These are phyloP conservation scores for Semaprochilodus insignis DNA, from an alignment of 2,797 vertebrate species.

Conservation along the genomic window DNA sequence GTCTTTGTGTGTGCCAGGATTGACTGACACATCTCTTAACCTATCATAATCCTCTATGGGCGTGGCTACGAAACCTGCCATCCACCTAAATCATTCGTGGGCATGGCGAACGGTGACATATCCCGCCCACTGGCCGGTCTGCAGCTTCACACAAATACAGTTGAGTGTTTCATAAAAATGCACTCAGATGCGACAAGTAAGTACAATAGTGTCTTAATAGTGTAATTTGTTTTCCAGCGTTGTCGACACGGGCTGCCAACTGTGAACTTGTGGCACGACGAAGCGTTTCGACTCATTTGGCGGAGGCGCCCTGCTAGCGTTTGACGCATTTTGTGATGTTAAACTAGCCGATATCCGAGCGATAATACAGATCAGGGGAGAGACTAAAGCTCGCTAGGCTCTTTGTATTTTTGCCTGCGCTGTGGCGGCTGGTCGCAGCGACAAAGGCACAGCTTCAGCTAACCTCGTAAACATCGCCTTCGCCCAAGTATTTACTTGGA, in stretches of 20 bases:
- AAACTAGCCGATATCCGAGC: slow-evolving; percentile 62
- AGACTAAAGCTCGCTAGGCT: slow-evolving; percentile 63
- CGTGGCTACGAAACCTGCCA: not conserved
- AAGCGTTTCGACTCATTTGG: slow-evolving; percentile 34
- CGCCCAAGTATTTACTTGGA: slow-evolving; percentile 14
- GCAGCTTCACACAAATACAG: slow-evolving; percentile 85
- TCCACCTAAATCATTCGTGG: slow-evolving; percentile 66
- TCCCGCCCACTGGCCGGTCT: slow-evolving; percentile 86
- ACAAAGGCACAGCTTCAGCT: slow-evolving; percentile 55
- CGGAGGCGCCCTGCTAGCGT: slow-evolving; percentile 38
- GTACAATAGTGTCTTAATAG: slow-evolving; percentile 76
- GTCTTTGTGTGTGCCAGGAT: slow-evolving; percentile 10
- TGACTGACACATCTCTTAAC: slow-evolving; percentile 54
- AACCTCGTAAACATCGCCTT: slow-evolving; percentile 13
- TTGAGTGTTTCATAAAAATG: slow-evolving; percentile 97
- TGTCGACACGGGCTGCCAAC: not conserved
- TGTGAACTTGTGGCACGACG: slow-evolving; percentile 24
- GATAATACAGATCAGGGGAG: slow-evolving; percentile 52
- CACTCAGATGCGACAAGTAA: slow-evolving; percentile 99
- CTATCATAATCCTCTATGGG: slow-evolving; percentile 58
- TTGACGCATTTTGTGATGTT: slow-evolving; percentile 59
- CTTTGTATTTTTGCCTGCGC: slow-evolving; percentile 78
- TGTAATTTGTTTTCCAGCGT: slow-evolving; percentile 34
- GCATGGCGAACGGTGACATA: slow-evolving; percentile 68
- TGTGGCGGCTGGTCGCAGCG: slow-evolving; percentile 62